Evolutionary conservation across 2,797 vertebrate genomes (phyloP).

Genomic region (Catostomus latipinnis): DNA sequence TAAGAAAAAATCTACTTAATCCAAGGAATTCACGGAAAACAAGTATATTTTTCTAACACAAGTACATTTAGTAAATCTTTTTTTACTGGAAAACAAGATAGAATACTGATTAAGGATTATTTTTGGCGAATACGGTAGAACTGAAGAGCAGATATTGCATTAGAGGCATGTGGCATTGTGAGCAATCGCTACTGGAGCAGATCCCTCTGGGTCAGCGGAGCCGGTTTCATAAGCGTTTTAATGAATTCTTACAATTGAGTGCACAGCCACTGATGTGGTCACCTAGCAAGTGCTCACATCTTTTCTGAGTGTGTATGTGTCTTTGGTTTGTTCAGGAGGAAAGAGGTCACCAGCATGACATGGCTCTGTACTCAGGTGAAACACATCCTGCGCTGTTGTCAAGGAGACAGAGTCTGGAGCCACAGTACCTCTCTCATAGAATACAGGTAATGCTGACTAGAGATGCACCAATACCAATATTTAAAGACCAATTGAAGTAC

Average conservation of each 20-base stretch:
- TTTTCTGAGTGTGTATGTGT: constrained; percentile 40
- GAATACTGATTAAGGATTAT: too few species aligned
- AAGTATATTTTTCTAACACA: not conserved
- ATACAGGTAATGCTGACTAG: constrained; percentile 81
- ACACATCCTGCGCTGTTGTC: constrained; percentile 82
- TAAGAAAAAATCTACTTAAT: too few species aligned
- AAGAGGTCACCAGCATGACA: constrained; percentile 82
- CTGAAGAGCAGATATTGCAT: constrained; percentile 6
- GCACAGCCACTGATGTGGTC: not conserved
- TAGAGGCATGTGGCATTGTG: constrained; percentile 24
- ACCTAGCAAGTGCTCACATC: constrained; percentile 17
- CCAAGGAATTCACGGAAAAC: not conserved
- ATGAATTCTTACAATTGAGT: constrained; percentile 36
- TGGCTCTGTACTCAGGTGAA: constrained; percentile 80
- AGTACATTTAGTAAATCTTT: too few species aligned
- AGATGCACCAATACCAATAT: not conserved
- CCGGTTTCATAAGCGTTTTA: constrained; percentile 24
- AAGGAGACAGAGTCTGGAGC: constrained; percentile 91
- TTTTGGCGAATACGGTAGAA: constrained; percentile 7
- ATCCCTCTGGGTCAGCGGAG: constrained; percentile 11
- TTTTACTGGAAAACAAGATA: too few species aligned
- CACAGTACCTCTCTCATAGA: constrained; percentile 90
- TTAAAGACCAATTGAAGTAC: too few species aligned
- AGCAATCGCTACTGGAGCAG: constrained; percentile 26
- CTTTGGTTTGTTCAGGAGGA: constrained; percentile 79